Conservation (phyloP, 2,113 vertebrate genomes). For the Coreoperca whiteheadi region DNA sequence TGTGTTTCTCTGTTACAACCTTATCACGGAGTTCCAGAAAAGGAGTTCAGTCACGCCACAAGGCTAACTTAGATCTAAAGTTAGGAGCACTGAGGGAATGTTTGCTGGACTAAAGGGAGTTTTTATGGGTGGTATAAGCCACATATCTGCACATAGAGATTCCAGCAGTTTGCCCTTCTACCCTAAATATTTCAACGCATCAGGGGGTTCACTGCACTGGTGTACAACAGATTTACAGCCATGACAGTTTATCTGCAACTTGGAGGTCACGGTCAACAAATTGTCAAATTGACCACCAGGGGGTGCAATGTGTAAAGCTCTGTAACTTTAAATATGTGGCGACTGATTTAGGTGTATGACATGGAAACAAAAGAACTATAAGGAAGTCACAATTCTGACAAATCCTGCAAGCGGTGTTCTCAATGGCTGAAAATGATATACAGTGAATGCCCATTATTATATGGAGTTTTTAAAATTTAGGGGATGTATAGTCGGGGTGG, state of each 20-base stretch:
- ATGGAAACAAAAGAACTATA: neutral
- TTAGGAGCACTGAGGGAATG: neutral
- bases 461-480: too few species aligned
- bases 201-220: neutral
- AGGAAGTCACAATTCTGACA: neutral
- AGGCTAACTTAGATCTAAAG: neutral
- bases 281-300: slow-evolving; percentile 21
- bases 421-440: neutral
- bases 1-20: neutral
- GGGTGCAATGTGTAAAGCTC: neutral
- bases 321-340: neutral
- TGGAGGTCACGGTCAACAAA: neutral
- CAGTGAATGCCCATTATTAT: too few species aligned
- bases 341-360: neutral
- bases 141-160: neutral
- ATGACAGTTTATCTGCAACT: too few species aligned
- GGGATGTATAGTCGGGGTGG: too few species aligned
- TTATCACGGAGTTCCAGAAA: neutral
- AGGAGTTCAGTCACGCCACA: neutral
- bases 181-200: neutral
- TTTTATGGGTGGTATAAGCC: neutral
- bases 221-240: neutral
- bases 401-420: neutral
- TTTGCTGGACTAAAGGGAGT: neutral
- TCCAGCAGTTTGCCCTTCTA: neutral